phyloP scores from a whole-genome alignment of 2,888 invertebrate species.

The Tiliacea aurago region DNA sequence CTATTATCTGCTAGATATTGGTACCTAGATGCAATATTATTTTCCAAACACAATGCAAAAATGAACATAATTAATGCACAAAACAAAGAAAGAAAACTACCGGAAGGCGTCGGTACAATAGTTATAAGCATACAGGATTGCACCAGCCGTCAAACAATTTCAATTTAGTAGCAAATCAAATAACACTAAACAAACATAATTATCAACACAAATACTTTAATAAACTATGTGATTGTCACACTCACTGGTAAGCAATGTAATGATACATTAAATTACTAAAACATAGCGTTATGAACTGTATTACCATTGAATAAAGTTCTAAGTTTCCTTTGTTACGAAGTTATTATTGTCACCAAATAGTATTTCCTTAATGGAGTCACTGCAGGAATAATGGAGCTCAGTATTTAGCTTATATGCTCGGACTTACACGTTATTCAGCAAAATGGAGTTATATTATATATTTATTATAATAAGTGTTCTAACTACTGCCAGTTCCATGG shows the following conservation, averaged over 20 bases:
- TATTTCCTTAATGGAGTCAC: slow-evolving; percentile 54
- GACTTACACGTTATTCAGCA: slow-evolving; percentile 33
- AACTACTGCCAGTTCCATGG: slow-evolving; percentile 3
- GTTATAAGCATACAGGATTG: neutral
- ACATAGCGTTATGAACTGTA: slow-evolving; percentile 10
- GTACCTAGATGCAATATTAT: no score
- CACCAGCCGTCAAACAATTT: neutral
- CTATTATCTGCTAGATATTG: no score
- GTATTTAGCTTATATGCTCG: slow-evolving; percentile 37
- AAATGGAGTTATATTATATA: slow-evolving; percentile 26
- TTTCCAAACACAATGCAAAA: neutral
- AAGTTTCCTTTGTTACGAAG: neutral
- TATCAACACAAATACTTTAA: slow-evolving; percentile 1
- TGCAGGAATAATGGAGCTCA: slow-evolving; percentile 10
- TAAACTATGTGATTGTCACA: slow-evolving; percentile 20
- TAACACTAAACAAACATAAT: slow-evolving; percentile 7
- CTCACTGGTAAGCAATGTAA: slow-evolving; percentile 24
- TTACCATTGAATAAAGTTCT: neutral
- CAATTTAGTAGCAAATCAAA: slow-evolving; percentile 11
- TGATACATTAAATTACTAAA: neutral
- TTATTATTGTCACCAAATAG: slow-evolving; percentile 32
- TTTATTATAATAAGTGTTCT: slow-evolving; percentile 23
- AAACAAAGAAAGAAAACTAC: no score
- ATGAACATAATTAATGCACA: neutral
- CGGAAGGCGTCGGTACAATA: neutral